These are phyloP conservation scores for Drosophila tani DNA, from an alignment of 1,140 invertebrate species.

Conservation along the genomic window DNA sequence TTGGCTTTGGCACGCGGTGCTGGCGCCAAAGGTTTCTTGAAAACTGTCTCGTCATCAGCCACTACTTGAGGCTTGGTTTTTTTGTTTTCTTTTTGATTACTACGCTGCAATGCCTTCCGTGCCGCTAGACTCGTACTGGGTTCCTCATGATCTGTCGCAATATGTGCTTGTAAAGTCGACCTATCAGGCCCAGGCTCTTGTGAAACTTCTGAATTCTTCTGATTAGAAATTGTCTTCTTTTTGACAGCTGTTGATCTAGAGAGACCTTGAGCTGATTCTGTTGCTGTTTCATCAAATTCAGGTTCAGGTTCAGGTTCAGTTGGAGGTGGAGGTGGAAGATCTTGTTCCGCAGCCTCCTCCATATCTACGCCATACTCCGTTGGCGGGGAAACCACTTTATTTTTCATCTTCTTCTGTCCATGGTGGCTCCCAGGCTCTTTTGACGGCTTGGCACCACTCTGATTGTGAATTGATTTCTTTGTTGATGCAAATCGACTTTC, in stretches of 20 bases:
- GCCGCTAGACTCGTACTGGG: slow-evolving; percentile 63
- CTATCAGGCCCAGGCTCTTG: background rate
- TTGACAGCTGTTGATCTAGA: background rate
- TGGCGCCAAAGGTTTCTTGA: slow-evolving; percentile 53
- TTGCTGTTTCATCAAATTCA: background rate
- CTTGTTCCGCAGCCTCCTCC: too few relatives aligned
- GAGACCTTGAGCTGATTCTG: background rate
- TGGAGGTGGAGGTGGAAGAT: background rate
- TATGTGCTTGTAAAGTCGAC: background rate
- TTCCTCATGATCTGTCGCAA: slow-evolving; percentile 17
- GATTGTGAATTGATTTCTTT: too few relatives aligned
- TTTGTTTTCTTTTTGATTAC: background rate
- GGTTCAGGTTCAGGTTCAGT: background rate
- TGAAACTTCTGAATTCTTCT: background rate
- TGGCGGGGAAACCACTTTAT: too few relatives aligned
- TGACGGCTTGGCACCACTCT: too few relatives aligned
- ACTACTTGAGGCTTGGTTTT: background rate
- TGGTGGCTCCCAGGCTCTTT: background rate
- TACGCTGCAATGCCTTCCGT: slow-evolving; percentile 22
- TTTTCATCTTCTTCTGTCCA: too few relatives aligned
- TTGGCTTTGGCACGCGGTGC: slow-evolving; percentile 44
- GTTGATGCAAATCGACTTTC: too few relatives aligned
- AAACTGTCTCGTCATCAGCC: slow-evolving; percentile 11
- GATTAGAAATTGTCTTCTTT: background rate
- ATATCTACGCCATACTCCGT: too few relatives aligned